Evolutionary conservation across 1,140 invertebrate genomes (phyloP), one percentile per base, ranked within the genome.

Genomic region (Platyscapa corneri): DNA sequence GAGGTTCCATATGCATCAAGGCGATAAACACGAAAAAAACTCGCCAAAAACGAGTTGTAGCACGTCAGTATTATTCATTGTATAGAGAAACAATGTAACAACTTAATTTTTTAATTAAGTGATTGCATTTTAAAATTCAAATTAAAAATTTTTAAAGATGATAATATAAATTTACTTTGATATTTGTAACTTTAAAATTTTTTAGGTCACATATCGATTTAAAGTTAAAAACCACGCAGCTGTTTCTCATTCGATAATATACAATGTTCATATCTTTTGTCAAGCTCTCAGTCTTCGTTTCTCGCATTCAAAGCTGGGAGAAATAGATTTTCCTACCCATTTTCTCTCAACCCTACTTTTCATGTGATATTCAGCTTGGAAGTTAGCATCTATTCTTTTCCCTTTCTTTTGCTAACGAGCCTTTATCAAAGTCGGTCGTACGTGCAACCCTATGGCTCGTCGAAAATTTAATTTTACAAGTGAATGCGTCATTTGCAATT

Each of bases 381-480:
- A 30, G 65, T 32, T 14, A 30, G 30, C 32, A 34, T 30, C n/a
- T 67, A 30, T 8, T 12, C 1, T 32, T 67, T 67, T 67, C n/a
- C 65, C 30, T n/a, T 67, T 67, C 30, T 30, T 67, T 67, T 67
- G 65, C 30, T 67, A 67, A 67, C 65, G 30, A 67, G 65, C 30
- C 65, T 67, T 67, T 14, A 14, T 32, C 65, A 67, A 67, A 67
- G 30, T 32, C 65, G 14, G 30, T 67, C 65, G 30, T 67, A 30
- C 65, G 30, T 34, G 30, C 34, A 67, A 67, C 3, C 7, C 30
- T 67, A 12, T 3, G 30, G 65, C 30, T 67, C 65, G 65, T 34
- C 30, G 65, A 67, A 67, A 53, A 34, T 67, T 0, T 67, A 67
- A 30, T 67, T 67, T 67, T 5, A 67, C 30, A 7, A 34, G 30